These are phyloP conservation scores for Centropristis striata DNA, from an alignment of 2,113 vertebrate species.

Conservation along the genomic window DNA sequence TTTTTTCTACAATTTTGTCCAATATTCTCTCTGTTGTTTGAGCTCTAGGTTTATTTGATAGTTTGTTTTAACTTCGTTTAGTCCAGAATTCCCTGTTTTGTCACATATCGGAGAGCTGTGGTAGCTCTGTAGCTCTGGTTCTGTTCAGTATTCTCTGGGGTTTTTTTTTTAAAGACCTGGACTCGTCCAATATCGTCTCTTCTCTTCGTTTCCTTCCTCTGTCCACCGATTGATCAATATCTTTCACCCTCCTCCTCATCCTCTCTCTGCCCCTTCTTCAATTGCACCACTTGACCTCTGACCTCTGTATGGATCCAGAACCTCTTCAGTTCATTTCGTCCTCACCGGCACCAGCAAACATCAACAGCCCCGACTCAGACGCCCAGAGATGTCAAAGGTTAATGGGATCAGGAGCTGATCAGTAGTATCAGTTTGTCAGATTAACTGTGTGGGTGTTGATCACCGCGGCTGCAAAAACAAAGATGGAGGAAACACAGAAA, in stretches of 20 bases:
- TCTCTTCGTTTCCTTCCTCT: background rate
- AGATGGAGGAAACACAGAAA: background rate
- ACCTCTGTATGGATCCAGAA: conserved; percentile 31
- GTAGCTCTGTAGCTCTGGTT: background rate
- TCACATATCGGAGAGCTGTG: too few species aligned
- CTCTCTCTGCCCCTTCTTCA: conserved; percentile 5
- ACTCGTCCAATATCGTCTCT: background rate
- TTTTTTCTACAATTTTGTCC: too few species aligned
- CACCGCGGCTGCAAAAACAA: background rate
- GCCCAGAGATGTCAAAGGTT: conserved; percentile 21
- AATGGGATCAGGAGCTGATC: conserved; percentile 26
- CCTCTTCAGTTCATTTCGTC: conserved; percentile 18
- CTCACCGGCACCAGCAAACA: background rate
- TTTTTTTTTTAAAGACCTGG: background rate
- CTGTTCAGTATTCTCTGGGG: background rate
- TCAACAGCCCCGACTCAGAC: background rate
- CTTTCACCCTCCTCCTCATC: background rate
- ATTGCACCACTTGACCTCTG: conserved; percentile 39
- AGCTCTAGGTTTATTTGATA: too few species aligned
- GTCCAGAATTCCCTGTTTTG: too few species aligned
- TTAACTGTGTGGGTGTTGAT: conserved; percentile 20
- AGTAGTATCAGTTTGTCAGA: conserved; percentile 24
- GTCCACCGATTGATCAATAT: background rate
- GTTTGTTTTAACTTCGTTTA: too few species aligned
- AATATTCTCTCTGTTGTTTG: too few species aligned